phyloP scores from a whole-genome alignment of 1,140 invertebrate species.

The Sipha flava region DNA sequence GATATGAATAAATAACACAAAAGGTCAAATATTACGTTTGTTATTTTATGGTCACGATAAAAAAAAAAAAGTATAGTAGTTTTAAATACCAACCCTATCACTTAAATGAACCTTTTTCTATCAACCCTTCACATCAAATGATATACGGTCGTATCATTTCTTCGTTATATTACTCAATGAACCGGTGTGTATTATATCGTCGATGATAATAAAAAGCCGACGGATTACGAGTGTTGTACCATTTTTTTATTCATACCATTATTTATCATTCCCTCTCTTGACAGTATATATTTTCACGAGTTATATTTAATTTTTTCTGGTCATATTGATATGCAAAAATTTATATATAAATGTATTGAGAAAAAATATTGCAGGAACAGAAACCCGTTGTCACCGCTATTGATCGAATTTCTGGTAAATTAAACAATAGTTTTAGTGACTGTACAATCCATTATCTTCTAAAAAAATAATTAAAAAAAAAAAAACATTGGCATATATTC shows the following conservation, averaged over 20 bases:
- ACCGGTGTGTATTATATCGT: slow-evolving; percentile 26
- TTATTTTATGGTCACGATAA: background rate
- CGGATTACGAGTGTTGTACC: slow-evolving; percentile 25
- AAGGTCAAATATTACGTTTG: slow-evolving; percentile 21
- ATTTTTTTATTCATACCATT: slow-evolving; percentile 11
- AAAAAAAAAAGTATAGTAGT: slow-evolving; percentile 7
- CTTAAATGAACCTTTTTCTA: slow-evolving; percentile 26
- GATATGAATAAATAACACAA: slow-evolving; percentile 7
- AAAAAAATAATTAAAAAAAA: background rate
- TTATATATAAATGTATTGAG: no score
- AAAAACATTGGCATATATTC: background rate
- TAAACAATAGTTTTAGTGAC: slow-evolving; percentile 25
- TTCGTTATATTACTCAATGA: slow-evolving; percentile 32
- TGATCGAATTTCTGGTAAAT: slow-evolving; percentile 27
- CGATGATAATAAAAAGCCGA: slow-evolving; percentile 30
- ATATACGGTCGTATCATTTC: slow-evolving; percentile 27
- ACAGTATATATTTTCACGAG: background rate
- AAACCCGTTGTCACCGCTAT: background rate
- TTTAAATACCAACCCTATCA: slow-evolving; percentile 27
- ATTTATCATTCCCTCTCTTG: slow-evolving; percentile 1
- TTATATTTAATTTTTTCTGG: background rate
- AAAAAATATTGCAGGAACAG: no score
- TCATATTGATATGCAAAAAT: slow-evolving; percentile 31
- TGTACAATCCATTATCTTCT: background rate
- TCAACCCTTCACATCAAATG: slow-evolving; percentile 24